Base-by-base conservation (phyloP, 2,113 vertebrate genomes). In the Delphinapterus leucas region DNA sequence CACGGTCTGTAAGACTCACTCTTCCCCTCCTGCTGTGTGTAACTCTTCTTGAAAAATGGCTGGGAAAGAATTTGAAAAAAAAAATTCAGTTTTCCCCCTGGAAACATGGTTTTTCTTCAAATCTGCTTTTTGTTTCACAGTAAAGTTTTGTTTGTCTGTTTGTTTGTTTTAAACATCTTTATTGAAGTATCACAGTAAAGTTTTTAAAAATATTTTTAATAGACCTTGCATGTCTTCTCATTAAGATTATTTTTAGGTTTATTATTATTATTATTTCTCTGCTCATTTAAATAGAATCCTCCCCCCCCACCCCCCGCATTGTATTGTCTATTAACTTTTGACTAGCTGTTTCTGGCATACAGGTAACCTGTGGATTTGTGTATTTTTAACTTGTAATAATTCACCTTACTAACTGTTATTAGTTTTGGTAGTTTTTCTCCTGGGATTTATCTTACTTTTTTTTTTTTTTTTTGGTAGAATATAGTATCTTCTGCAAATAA, bases 261-360 rank as follows among this genome's bases (percentile, higher is more conserved):
- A 61, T 95, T 60, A 49, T 88, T 58, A 82, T 91, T 68, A 71
- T 94, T 67, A 96, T 93, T 88, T 95, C 18, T 68, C 18, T 74
- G 36, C 21, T 86, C 61, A 77, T 47, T 92, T 87, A 93, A 93
- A 61, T 41, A 90, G 14, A 65, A n/a, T 63, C 11, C 58, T 85
- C 61, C 13, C 15, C 87, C 68, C 2, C 9, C 15, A 85, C 61
- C 17, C 15, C 87, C 71, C 5, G 1, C 44, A n/a, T 3, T 85
- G 31, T 76, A 60, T 85, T 96, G 86, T 96, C 15, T 63, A 53
- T 88, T 61, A 44, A 93, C 36, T 86, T 65, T 67, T 67, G 33
- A 90, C 13, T 61, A 85, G n/a, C 28, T 79, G 17, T 63, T 90
- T 96, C 38, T 77, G 31, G 33, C 36, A 13, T 49, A 26, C 18